A percentile compares a stretch with the other conserved stretches of the same genome.
Conservation (phyloP, 2,797 vertebrate species). For the Chelonia mydas region DNA sequence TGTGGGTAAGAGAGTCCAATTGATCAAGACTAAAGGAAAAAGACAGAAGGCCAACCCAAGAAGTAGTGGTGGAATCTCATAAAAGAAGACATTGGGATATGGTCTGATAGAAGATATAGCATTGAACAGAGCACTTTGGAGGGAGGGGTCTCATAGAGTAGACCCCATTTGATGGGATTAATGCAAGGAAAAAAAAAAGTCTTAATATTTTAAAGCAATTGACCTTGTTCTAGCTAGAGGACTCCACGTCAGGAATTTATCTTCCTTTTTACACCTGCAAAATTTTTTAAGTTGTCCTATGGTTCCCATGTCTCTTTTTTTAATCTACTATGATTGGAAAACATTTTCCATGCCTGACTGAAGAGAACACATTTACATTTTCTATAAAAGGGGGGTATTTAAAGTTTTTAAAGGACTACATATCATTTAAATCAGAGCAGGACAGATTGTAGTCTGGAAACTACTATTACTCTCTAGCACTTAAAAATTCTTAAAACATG, state of each 20-base stretch:
- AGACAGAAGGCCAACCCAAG: too few species aligned
- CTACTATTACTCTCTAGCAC: neutral
- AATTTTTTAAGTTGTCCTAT: neutral
- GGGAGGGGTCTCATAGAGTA: too few species aligned
- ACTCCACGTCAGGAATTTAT: neutral
- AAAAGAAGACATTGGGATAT: too few species aligned
- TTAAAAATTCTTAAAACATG: neutral
- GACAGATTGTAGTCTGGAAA: neutral
- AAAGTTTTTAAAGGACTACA: neutral
- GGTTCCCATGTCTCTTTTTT: neutral
- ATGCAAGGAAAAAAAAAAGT: too few species aligned
- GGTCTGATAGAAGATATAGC: too few species aligned
- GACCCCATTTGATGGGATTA: too few species aligned
- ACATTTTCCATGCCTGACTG: neutral
- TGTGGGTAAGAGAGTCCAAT: too few species aligned
- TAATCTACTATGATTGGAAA: neutral
- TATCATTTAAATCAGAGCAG: neutral
- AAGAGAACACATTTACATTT: neutral
- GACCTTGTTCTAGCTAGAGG: neutral
- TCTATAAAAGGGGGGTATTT: neutral
- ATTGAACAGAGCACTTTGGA: too few species aligned
- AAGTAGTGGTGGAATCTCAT: too few species aligned
- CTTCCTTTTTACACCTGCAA: neutral
- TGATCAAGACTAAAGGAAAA: too few species aligned
- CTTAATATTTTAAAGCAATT: too few species aligned